phyloP scores from a whole-genome alignment of 2,888 invertebrate genomes.

The Catocala sponsa region DNA sequence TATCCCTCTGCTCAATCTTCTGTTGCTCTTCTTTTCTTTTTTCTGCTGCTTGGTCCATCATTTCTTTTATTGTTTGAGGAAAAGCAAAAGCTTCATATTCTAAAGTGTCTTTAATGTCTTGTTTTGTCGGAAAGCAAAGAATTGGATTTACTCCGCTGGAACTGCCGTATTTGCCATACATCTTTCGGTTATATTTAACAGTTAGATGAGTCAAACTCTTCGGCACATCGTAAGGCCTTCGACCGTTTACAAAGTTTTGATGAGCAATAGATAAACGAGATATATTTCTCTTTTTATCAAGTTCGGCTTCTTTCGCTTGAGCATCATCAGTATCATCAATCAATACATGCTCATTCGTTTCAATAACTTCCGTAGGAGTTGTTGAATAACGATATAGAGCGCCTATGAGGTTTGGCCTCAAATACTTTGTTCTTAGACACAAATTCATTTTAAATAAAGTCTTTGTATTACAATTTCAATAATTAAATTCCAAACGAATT shows the following conservation, averaged over 20 bases:
- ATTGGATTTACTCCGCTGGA: slow-evolving; percentile 91
- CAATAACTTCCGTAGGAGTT: slow-evolving; percentile 63
- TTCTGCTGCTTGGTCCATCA: slow-evolving; percentile 87
- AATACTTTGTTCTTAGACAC: slow-evolving; percentile 60
- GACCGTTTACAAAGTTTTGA: slow-evolving; percentile 88
- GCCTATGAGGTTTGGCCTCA: slow-evolving; percentile 64
- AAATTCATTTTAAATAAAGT: slow-evolving; percentile 69
- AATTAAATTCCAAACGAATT: too few species aligned
- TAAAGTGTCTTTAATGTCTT: slow-evolving; percentile 88
- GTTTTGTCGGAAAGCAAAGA: slow-evolving; percentile 92
- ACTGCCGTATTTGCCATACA: slow-evolving; percentile 92
- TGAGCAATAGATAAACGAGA: slow-evolving; percentile 89
- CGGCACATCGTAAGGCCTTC: slow-evolving; percentile 89
- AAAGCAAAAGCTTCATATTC: slow-evolving; percentile 92
- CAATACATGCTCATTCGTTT: slow-evolving; percentile 71
- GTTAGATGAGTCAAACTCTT: slow-evolving; percentile 89
- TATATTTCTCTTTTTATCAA: slow-evolving; percentile 90
- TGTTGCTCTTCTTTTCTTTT: slow-evolving; percentile 80
- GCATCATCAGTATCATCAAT: slow-evolving; percentile 83
- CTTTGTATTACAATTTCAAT: not conserved
- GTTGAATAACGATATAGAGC: slow-evolving; percentile 69
- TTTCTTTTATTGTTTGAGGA: slow-evolving; percentile 90
- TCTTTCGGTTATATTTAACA: slow-evolving; percentile 90
- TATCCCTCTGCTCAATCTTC: slow-evolving; percentile 86
- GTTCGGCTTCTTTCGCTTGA: slow-evolving; percentile 79